Evolutionary conservation across 1,140 invertebrate genomes (phyloP).

Genomic region (Arctopsyche grandis): DNA sequence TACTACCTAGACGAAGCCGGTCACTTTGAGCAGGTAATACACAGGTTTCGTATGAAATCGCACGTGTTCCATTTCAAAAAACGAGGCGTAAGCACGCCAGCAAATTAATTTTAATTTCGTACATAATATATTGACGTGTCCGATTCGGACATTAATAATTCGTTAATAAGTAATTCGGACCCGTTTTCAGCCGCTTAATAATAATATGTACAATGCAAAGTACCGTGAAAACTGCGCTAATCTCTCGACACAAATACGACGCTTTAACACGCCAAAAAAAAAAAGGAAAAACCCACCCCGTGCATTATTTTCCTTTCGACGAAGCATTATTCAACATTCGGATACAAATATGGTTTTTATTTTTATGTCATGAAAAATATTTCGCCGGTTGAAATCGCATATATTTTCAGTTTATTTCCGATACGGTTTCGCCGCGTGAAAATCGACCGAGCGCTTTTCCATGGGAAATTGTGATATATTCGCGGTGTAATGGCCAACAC

Average conservation of each 20-base stretch:
- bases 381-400: background rate
- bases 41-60: too few species aligned
- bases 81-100: background rate
- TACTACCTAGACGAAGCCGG: too few species aligned
- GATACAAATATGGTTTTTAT: too few species aligned
- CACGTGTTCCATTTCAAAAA: background rate
- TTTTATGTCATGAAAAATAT: too few species aligned
- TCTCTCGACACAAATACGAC: constrained; percentile 3
- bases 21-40: too few species aligned
- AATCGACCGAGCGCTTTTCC: background rate
- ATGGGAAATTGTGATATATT: constrained; percentile 45
- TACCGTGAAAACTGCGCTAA: constrained; percentile 7
- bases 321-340: too few species aligned
- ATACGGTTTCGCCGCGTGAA: constrained; percentile 12
- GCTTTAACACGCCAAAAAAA: constrained; percentile 4
- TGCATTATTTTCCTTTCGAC: background rate
- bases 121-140: background rate
- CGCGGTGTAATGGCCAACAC: constrained; percentile 34
- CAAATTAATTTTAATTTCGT: constrained; percentile 5
- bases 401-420: constrained; percentile 18
- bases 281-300: background rate
- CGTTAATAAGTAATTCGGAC: constrained; percentile 10
- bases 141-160: background rate
- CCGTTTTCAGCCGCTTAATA: constrained; percentile 2
- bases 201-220: background rate